These are phyloP conservation scores for Erpobdella octoculata DNA, from an alignment of 2,888 invertebrate genomes.

Conservation along the genomic window DNA sequence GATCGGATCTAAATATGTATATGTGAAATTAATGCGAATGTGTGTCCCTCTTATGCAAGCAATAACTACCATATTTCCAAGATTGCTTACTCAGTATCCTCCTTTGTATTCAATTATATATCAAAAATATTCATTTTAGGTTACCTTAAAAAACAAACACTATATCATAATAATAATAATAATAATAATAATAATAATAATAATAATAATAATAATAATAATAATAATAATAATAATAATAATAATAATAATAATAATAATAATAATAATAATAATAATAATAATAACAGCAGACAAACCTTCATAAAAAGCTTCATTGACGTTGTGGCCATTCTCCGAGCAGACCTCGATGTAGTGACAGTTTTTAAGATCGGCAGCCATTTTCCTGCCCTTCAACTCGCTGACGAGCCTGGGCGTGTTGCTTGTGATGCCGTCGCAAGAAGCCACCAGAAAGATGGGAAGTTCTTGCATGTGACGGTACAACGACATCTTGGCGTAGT, in stretches of 20 bases:
- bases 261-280: no score
- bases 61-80: no score
- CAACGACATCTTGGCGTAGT: constrained; percentile 93
- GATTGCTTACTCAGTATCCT: no score
- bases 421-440: background rate
- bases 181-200: background rate
- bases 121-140: no score
- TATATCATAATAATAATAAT: no score
- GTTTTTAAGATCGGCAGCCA: constrained; percentile 83
- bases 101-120: no score
- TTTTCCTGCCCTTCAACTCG: constrained; percentile 82
- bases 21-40: no score
- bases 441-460: constrained; percentile 54
- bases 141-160: no score
- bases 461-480: constrained; percentile 70
- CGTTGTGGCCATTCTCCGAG: constrained; percentile 92
- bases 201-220: background rate
- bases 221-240: background rate
- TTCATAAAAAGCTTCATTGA: constrained; percentile 95
- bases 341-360: constrained; percentile 97
- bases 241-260: background rate
- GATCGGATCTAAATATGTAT: no score
- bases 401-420: constrained; percentile 86
- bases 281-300: no score
- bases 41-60: no score